Base-by-base conservation (phyloP, 2,888 invertebrate genomes). In the Papilio protenor region DNA sequence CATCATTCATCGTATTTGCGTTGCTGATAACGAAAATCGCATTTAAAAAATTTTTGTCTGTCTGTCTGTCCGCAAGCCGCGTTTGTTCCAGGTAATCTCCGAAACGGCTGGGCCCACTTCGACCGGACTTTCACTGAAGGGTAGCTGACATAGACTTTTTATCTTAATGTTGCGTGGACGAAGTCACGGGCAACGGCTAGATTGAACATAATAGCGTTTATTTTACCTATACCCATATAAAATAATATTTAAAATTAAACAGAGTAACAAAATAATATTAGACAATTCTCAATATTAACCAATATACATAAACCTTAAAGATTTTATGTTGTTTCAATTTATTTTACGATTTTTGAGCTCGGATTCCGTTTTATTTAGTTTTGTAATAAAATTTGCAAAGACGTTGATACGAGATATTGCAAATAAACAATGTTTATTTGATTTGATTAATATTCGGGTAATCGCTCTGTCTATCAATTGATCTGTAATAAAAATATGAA, bases 391-490 rank as follows among this genome's bases (percentile, higher is more conserved):
- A 55, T 55, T 16, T 75, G 27, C 52, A 55, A 75, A 66, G 21
- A 66, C 16, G 33, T 45, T 2, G 2, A 27, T 18, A 59, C 10
- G 16, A 11, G 23, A 73, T 57, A 61, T 72, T 72, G 61, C 64
- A 72, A 69, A 77, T 55, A 57, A 23, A 57, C 49, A 45, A 21
- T 27, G 21, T 77, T 73, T 74, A 73, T 73, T 73, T 49, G 27
- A 45, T 27, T 69, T 75, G 74, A 75, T 77, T 74, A 70, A 77
- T 74, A 73, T 77, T 69, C 69, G 73, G 8, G 49, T 77, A 61
- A 77, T 74, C 75, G 61, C 10, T 49, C 57, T 45, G 40, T 47
- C 52, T 40, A 52, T 57, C 47, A 73, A 18, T 73, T 18, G 73
- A 69, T 66, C 57, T 10, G 73, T 57, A 57, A 23, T 73, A 70